Base-by-base conservation (phyloP, 2,888 invertebrate genomes). In the Brachynemurus nebulosus region DNA sequence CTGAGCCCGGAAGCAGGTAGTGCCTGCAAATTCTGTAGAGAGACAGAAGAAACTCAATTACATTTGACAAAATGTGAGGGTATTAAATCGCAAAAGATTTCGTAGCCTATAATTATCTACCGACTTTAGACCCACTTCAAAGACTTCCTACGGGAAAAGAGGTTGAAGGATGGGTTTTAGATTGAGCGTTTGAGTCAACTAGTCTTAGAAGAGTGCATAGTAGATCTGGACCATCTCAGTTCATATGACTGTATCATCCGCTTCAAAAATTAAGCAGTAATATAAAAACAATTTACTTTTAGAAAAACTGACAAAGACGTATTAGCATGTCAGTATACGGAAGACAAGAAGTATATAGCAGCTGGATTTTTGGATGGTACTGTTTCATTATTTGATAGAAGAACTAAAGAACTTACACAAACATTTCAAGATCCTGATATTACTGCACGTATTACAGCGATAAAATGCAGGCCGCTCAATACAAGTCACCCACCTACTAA, bases 291-390 rank as follows among this genome's bases (percentile, higher is more conserved):
- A 17, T 37, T 16, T 8, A 16, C n/a, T 14, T 37, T 5, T 37
- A 40, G 40, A 18, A 17, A 72, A 52, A 67, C 69, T 11, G 65
- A 63, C 49, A 67, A 67, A 50, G 71, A 72, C 20, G 64, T 72
- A 47, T 64, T 73, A 56, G 76, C 74, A 53, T 64, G 74, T 48
- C 70, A 71, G 57, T 78, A 76, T 55, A 76, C 75, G 30, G 76
- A 78, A 58, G 70, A 72, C 50, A 66, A 62, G 38, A 72, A 71
- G 47, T 67, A 69, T 40, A 60, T 79, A 49, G 76, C 76, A 14
- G 71, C 67, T 23, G 79, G 79, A 30, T 71, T 74, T 50, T 62
- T 70, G 2, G 75, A 78, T 55, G 79, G 79, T 9, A 63, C 67
- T 1, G 65, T 79, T 16, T 62, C 69, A 48, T 57, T 78, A 44